phyloP scores from a whole-genome alignment of 1,140 invertebrate species.

The Asobara japonica region DNA sequence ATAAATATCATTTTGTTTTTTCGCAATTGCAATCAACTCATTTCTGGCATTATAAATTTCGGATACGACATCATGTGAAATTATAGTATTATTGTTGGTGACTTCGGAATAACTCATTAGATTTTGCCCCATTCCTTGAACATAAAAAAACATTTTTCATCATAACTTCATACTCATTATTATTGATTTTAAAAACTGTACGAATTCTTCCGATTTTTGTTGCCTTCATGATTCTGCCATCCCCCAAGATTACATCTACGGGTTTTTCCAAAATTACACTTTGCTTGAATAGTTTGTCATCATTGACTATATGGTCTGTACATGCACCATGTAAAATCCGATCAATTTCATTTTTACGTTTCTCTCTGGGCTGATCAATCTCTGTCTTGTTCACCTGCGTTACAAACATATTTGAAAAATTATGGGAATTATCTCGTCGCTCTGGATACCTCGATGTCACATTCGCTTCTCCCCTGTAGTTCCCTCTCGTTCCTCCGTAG shows the following conservation, averaged over 20 bases:
- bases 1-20: slow-evolving; percentile 33
- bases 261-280: slow-evolving; percentile 33
- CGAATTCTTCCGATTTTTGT: slow-evolving; percentile 39
- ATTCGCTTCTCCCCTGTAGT: slow-evolving; percentile 24
- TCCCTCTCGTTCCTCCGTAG: slow-evolving; percentile 6
- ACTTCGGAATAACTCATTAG: slow-evolving; percentile 34
- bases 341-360: slow-evolving; percentile 30
- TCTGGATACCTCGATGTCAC: neutral
- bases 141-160: slow-evolving; percentile 34
- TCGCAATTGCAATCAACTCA: slow-evolving; percentile 29
- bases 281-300: slow-evolving; percentile 33
- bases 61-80: slow-evolving; percentile 26
- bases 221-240: slow-evolving; percentile 38
- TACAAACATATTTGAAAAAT: neutral
- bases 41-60: slow-evolving; percentile 31
- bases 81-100: slow-evolving; percentile 35
- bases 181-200: slow-evolving; percentile 33
- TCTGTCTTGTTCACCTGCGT: slow-evolving; percentile 21
- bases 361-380: neutral
- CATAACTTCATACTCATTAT: slow-evolving; percentile 26
- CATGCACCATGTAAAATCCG: slow-evolving; percentile 41
- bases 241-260: slow-evolving; percentile 40
- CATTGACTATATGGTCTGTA: slow-evolving; percentile 37
- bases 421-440: neutral
- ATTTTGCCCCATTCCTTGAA: slow-evolving; percentile 40